Base-by-base conservation (phyloP, 2,113 vertebrate species). In the Apistogramma diplotaenia region DNA sequence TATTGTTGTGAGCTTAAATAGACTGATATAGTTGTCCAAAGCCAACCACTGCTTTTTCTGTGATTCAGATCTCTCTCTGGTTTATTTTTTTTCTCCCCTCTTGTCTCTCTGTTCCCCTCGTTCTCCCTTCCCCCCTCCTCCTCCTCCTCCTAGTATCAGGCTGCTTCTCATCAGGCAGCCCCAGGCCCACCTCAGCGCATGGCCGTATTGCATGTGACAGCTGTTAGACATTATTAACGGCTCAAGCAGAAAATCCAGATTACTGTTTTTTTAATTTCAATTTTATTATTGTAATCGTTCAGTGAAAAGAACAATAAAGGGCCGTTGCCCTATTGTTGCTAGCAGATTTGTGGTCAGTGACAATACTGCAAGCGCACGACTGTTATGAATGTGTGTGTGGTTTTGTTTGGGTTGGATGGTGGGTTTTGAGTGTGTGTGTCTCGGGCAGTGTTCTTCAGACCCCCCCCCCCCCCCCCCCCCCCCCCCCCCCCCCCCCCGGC, bases 191-290 rank as follows among this genome's bases (percentile, higher is more conserved):
- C 89, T 91, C 88, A 73, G 77, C 5, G 81, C 78, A 74, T 83
- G 82, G 83, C 88, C 40, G 31, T 80, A 87, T 89, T 86, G 86
- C 86, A 81, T 91, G 91, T 91, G 94, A 94, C 94, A 95, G 94
- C 94, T 94, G 95, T 92, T 93, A 76, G 85, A 93, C 93, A 93
- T 95, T 94, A 94, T 95, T 96, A 94, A 92, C 91, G 60, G 89
- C 89, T 93, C 93, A 94, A 86, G 93, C 94, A 90, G 90, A 94
- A 94, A 95, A 94, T 94, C 93, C 93, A 92, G 92, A 95, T 95
- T 92, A 94, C 85, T 87, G 93, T 89, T 96, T 95, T 92, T 92
- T 89, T 94, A 81, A 94, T 94, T 94, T 92, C 85, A 90, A 79
- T 92, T 92, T 92, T 94, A 91, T 95, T 93, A 93, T 92, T 93